Percentiles rank a stretch among this genome's conserved stretches.
phyloP scores from a whole-genome alignment of 2,888 invertebrate genomes.

The Ommatoiulus sabulosus region DNA sequence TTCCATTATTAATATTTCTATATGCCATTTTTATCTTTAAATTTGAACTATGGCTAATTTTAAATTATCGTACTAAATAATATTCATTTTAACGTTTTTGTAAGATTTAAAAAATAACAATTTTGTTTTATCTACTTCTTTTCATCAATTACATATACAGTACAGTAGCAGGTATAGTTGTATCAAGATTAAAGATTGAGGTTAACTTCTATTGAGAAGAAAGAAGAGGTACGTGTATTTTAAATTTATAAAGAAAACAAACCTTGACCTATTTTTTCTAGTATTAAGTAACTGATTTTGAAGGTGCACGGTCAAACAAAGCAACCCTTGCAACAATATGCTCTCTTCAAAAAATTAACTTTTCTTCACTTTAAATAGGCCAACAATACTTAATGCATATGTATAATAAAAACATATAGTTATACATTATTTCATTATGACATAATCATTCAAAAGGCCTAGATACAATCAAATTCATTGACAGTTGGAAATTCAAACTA shows the following conservation, averaged over 20 bases:
- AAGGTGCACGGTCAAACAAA: background rate
- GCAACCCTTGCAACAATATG: background rate
- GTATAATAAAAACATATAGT: background rate
- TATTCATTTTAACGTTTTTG: no score
- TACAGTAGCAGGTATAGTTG: no score
- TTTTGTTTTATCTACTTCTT: background rate
- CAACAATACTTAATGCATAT: background rate
- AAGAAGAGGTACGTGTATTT: no score
- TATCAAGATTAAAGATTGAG: conserved; percentile 15
- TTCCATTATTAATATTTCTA: no score
- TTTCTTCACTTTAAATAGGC: background rate
- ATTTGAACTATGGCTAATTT: no score
- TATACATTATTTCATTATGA: no score
- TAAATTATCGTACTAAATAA: no score
- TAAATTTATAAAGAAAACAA: background rate
- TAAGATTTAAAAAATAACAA: background rate
- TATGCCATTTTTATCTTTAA: no score
- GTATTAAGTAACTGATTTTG: background rate
- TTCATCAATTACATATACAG: background rate
- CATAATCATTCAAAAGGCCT: no score
- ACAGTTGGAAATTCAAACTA: background rate
- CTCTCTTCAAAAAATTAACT: background rate
- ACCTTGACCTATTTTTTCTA: background rate
- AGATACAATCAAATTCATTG: background rate
- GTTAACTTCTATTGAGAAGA: background rate